Base-by-base conservation (phyloP, 2,888 invertebrate species). In the Drosophila bunnanda region DNA sequence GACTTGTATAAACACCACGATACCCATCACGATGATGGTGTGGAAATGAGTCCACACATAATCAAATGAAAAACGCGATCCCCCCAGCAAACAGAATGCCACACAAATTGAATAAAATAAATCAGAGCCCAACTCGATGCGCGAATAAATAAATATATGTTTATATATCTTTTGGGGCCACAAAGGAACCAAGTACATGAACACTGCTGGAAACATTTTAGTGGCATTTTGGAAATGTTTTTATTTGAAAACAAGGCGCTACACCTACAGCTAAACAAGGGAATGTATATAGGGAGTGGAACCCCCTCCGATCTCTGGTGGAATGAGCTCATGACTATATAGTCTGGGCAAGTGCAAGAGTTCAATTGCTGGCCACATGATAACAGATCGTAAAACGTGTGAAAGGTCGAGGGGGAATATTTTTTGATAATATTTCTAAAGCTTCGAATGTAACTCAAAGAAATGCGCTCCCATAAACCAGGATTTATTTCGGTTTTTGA, bases 61-160 rank as follows among this genome's bases (percentile, higher is more conserved):
- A 65, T 60, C 65, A 62, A 85, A 80, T 88, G 61, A 36, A 50
- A 65, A 74, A 66, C 65, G 70, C 85, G 70, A 77, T 83, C 82
- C 86, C 86, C 44, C 39, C 28, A n/a, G 65, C 50, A 60, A 75
- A 62, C 69, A 48, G 38, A 68, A 68, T 54, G 69, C 55, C 71
- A 75, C 77, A 83, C 77, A 84, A 84, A 84, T 88, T 88, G 79
- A 84, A 77, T 87, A 71, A 75, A 87, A 83, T 88, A 87, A 81
- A 87, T 87, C 84, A 88, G 73, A 85, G 56, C 68, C 70, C 71
- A 71, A 81, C 89, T 88, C 89, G 79, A 88, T 88, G 81, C 50
- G 84, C 79, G 74, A 86, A 83, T 86, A 74, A 69, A 69, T 69
- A 67, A 56, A 38, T 55, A 38, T 46, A 46, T 80, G 62, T 70